Percentiles rank a stretch among this genome's conserved stretches.
Evolutionary conservation across 2,113 vertebrate genomes (phyloP).

Genomic region (Myrmecophaga tridactyla): DNA sequence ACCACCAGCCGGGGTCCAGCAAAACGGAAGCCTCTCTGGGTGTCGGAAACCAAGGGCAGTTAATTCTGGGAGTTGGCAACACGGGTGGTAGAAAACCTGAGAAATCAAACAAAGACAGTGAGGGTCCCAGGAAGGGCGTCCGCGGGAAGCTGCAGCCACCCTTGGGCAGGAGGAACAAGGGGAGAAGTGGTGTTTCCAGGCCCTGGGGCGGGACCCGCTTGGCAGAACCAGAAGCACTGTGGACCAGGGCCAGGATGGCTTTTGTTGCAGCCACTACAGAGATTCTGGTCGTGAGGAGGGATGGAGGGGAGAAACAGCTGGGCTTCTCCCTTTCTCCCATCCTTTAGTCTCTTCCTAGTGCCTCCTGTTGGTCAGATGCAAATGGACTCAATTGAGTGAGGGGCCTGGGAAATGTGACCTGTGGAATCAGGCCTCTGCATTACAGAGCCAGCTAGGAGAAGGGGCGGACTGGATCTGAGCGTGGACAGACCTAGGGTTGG

Average conservation of each 20-base stretch:
- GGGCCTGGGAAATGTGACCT: neutral
- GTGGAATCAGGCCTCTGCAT: neutral
- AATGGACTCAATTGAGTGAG: neutral
- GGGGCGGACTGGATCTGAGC: neutral
- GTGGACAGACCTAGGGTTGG: neutral
- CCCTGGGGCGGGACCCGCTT: neutral
- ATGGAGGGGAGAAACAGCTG: neutral
- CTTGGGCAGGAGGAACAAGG: neutral
- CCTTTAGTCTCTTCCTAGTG: neutral
- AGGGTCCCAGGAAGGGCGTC: neutral
- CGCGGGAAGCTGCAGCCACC: neutral
- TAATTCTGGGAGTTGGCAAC: neutral
- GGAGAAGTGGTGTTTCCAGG: neutral
- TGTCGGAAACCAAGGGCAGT: neutral
- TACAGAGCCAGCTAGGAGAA: rapidly evolving
- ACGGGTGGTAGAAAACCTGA: neutral
- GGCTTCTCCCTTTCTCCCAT: neutral
- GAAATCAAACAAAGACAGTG: neutral
- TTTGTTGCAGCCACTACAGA: neutral
- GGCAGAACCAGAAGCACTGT: neutral
- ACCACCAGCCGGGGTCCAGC: neutral
- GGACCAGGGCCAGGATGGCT: neutral
- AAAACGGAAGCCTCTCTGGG: neutral
- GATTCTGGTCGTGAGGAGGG: neutral
- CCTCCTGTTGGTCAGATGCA: neutral